These are phyloP conservation scores for Apomyelois bistriatella DNA, from an alignment of 2,888 invertebrate species.

Conservation along the genomic window DNA sequence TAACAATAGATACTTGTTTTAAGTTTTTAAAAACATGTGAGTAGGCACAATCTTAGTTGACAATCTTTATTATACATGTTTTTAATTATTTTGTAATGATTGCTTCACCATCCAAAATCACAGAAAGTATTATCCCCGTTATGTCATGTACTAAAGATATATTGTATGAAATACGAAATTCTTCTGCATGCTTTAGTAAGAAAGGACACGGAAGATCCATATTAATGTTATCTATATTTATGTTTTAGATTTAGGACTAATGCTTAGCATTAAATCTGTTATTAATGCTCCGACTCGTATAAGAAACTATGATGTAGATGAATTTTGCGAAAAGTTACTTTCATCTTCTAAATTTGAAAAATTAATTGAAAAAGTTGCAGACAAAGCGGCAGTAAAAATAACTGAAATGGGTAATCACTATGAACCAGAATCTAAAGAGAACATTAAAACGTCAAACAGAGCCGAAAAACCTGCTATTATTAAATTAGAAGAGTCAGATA, in stretches of 20 bases:
- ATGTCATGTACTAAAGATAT: too few species aligned
- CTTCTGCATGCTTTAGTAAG: too few species aligned
- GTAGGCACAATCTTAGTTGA: too few species aligned
- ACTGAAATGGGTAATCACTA: not conserved
- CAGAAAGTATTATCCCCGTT: too few species aligned
- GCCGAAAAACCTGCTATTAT: not conserved
- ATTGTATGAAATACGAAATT: too few species aligned
- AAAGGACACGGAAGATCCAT: too few species aligned
- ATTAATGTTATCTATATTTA: not conserved
- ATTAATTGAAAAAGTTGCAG: conserved; percentile 2
- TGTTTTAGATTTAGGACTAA: not conserved
- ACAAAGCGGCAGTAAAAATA: not conserved
- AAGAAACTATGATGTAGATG: conserved; percentile 3
- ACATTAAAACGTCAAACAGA: not conserved
- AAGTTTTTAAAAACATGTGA: too few species aligned
- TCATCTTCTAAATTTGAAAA: not conserved
- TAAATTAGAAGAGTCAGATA: not conserved
- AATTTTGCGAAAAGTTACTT: conserved; percentile 8
- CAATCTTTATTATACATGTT: too few species aligned
- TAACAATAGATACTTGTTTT: too few species aligned
- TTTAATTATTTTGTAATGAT: too few species aligned
- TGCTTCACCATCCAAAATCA: too few species aligned
- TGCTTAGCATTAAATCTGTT: not conserved
- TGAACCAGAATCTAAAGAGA: not conserved
- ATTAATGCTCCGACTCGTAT: not conserved